These are phyloP conservation scores for Stegodyphus mimosarum DNA, from an alignment of 1,140 invertebrate genomes.

Conservation along the genomic window DNA sequence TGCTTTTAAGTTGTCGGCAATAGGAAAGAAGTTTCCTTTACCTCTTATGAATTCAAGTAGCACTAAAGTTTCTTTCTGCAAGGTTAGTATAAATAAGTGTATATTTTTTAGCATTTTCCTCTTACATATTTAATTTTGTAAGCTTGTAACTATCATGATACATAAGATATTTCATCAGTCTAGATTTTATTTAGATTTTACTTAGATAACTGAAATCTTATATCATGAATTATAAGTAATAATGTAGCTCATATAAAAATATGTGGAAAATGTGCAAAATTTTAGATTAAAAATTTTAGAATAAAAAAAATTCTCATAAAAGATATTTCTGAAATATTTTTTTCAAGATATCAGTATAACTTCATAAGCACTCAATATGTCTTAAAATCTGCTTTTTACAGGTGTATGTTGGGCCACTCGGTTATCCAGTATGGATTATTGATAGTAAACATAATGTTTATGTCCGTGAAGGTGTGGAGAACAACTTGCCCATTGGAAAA, in stretches of 20 bases:
- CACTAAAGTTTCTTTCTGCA: constrained; percentile 2
- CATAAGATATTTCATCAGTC: too few species aligned
- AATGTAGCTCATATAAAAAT: too few species aligned
- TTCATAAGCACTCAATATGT: constrained; percentile 41
- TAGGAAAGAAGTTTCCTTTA: constrained; percentile 41
- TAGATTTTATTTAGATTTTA: too few species aligned
- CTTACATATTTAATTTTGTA: too few species aligned
- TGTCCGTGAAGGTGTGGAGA: constrained; percentile 71
- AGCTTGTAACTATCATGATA: too few species aligned
- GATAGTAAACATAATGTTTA: constrained; percentile 72
- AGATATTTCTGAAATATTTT: too few species aligned
- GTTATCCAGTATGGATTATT: constrained; percentile 73
- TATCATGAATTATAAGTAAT: too few species aligned
- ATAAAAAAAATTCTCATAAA: too few species aligned
- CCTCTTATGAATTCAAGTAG: not conserved
- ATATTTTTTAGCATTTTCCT: too few species aligned
- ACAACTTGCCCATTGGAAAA: constrained; percentile 71
- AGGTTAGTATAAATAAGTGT: constrained; percentile 19
- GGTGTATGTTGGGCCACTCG: constrained; percentile 70
- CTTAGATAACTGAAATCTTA: too few species aligned
- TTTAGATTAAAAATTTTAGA: not conserved
- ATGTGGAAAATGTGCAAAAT: too few species aligned
- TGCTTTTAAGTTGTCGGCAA: constrained; percentile 19
- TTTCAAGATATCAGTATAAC: constrained; percentile 2
- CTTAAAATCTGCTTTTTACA: constrained; percentile 59